These are phyloP conservation scores for Zenarchopterus dispar DNA, from an alignment of 2,797 vertebrate species.

Conservation along the genomic window DNA sequence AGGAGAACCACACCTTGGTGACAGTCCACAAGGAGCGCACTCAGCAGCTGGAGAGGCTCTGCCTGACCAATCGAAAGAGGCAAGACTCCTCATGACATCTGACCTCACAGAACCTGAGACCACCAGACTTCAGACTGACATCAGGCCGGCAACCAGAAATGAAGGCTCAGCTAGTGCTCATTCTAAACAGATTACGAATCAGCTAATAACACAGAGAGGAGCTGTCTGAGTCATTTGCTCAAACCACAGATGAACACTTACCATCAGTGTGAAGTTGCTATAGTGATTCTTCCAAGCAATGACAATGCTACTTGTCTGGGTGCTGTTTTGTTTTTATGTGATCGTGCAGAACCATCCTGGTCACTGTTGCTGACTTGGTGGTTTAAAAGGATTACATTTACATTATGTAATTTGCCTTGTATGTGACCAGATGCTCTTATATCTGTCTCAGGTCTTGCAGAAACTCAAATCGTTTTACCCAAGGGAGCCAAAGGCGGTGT, in stretches of 20 bases:
- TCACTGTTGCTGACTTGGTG: slow-evolving; percentile 2
- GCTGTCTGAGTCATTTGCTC: slow-evolving; percentile 49
- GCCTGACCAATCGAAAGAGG: slow-evolving; percentile 86
- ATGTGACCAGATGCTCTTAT: slow-evolving; percentile 35
- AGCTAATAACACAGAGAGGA: slow-evolving; percentile 50
- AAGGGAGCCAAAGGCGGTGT: slow-evolving; percentile 41
- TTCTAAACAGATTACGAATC: slow-evolving; percentile 53
- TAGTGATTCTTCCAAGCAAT: slow-evolving; percentile 29
- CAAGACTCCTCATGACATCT: slow-evolving; percentile 91
- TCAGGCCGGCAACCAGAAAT: slow-evolving; percentile 34
- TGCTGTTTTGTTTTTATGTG: slow-evolving; percentile 35
- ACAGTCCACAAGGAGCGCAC: slow-evolving; percentile 89
- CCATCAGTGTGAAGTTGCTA: slow-evolving; percentile 38
- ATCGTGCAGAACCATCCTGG: slow-evolving; percentile 32
- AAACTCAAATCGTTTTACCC: slow-evolving; percentile 40
- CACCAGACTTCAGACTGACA: slow-evolving; percentile 38
- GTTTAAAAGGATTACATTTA: slow-evolving; percentile 16
- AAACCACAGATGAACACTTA: slow-evolving; percentile 39
- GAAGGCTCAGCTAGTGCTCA: slow-evolving; percentile 30
- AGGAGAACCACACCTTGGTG: slow-evolving; percentile 92
- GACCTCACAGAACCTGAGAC: slow-evolving; percentile 61
- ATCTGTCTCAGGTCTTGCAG: slow-evolving; percentile 53
- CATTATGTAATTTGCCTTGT: too few relatives aligned
- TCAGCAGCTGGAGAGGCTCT: slow-evolving; percentile 91
- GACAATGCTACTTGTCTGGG: slow-evolving; percentile 32